phyloP scores from a whole-genome alignment of 2,113 vertebrate species.

The Pica pica region DNA sequence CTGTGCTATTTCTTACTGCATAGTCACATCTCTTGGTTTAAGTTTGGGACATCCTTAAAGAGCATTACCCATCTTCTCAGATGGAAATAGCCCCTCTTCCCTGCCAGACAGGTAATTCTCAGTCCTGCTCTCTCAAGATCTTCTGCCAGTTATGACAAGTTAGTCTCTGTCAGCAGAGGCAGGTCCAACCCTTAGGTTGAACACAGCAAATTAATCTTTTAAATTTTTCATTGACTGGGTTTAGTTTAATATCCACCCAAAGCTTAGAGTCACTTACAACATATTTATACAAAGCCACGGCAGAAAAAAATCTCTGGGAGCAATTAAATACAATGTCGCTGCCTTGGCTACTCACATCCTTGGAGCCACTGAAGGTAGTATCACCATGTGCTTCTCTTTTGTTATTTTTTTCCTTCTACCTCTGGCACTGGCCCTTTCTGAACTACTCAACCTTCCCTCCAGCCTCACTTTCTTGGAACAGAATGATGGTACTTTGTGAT shows the following conservation, averaged over 20 bases:
- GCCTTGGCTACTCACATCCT: background rate
- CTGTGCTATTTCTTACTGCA: background rate
- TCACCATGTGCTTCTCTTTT: background rate
- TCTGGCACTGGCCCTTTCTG: background rate
- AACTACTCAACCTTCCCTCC: background rate
- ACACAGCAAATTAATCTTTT: background rate
- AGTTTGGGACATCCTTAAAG: background rate
- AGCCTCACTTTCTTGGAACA: background rate
- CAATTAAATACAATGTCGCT: background rate
- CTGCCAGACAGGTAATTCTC: background rate
- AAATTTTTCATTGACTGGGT: background rate
- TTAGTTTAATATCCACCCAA: background rate
- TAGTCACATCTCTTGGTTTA: background rate
- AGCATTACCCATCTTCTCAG: background rate
- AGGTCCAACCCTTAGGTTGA: background rate
- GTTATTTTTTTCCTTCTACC: background rate
- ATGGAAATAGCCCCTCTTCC: background rate
- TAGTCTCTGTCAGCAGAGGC: background rate
- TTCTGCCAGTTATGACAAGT: background rate
- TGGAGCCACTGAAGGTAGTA: background rate
- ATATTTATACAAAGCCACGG: background rate
- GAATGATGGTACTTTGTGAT: background rate
- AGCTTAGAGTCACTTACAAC: background rate
- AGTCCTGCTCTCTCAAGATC: background rate
- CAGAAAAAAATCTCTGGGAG: background rate